Evolutionary conservation across 2,797 vertebrate genomes (phyloP).

Genomic region (Amniataba percoides): DNA sequence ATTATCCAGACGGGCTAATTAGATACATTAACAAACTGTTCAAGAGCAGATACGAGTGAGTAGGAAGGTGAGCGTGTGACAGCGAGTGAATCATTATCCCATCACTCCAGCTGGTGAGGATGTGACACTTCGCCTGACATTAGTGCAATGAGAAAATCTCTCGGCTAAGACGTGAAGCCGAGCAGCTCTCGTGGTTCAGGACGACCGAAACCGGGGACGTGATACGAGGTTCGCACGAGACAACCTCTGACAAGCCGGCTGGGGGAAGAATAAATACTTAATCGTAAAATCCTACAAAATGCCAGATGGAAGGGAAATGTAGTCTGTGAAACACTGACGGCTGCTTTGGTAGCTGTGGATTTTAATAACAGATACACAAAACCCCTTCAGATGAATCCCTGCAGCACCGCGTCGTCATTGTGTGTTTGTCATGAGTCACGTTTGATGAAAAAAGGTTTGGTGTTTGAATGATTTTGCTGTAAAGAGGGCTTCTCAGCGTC

Average conservation of each 20-base stretch:
- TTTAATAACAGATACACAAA: conserved; percentile 25
- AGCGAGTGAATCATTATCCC: conserved; percentile 65
- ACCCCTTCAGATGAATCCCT: conserved; percentile 20
- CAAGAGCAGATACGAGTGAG: conserved; percentile 55
- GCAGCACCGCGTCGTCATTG: neutral
- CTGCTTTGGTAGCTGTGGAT: conserved; percentile 32
- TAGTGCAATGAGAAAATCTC: conserved; percentile 55
- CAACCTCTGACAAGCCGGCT: conserved; percentile 39
- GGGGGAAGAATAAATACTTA: conserved; percentile 66
- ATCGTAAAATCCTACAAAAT: conserved; percentile 39
- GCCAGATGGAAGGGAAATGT: conserved; percentile 34
- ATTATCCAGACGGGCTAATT: conserved; percentile 57
- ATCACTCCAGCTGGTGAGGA: conserved; percentile 76
- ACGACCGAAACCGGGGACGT: conserved; percentile 20
- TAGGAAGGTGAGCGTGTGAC: conserved; percentile 68
- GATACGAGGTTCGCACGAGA: conserved; percentile 27
- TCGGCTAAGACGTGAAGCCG: conserved; percentile 28
- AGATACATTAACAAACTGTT: conserved; percentile 59
- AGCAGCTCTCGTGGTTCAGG: conserved; percentile 16
- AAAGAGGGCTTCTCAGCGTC: conserved; percentile 6
- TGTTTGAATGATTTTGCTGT: conserved; percentile 10
- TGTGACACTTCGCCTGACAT: conserved; percentile 67
- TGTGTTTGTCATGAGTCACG: conserved; percentile 31
- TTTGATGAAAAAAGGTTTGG: conserved; percentile 34
- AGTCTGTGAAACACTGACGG: conserved; percentile 60